A percentile compares a stretch with the other conserved stretches of the same genome.
These are phyloP conservation scores for Drosophila virilis DNA, from an alignment of 1,140 invertebrate species.

Conservation along the genomic window DNA sequence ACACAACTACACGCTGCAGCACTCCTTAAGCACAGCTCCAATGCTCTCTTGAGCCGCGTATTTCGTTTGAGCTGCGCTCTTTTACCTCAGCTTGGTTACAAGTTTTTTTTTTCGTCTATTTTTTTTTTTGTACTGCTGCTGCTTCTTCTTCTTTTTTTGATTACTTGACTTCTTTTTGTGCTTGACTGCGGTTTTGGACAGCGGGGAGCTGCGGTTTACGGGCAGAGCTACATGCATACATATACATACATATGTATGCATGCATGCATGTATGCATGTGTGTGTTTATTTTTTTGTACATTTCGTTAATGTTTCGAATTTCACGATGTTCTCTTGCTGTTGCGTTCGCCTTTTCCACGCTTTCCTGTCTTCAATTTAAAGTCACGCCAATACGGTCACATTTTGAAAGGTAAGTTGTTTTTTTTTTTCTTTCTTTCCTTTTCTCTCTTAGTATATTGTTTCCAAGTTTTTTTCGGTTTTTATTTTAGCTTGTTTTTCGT, in stretches of 20 bases:
- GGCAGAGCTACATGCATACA: not conserved
- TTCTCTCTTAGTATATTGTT: not conserved
- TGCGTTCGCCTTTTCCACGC: constrained; percentile 38
- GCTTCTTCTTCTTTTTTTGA: constrained; percentile 1
- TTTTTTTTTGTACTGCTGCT: constrained; percentile 12
- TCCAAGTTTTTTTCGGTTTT: constrained; percentile 7
- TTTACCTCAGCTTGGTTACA: constrained; percentile 30
- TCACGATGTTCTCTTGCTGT: constrained; percentile 50
- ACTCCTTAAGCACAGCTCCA: not conserved
- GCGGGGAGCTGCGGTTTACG: not conserved
- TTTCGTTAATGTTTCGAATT: constrained; percentile 53
- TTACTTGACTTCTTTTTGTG: constrained; percentile 51
- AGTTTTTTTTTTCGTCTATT: no score
- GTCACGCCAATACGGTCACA: constrained; percentile 29
- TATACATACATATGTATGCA: not conserved
- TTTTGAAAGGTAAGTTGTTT: constrained; percentile 46
- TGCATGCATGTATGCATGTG: not conserved
- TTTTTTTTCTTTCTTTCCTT: constrained; percentile 16
- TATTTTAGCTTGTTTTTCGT: not conserved
- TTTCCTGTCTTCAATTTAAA: constrained; percentile 52
- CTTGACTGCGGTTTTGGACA: constrained; percentile 4
- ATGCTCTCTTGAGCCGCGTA: constrained; percentile 25
- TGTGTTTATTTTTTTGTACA: constrained; percentile 19
- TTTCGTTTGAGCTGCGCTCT: constrained; percentile 30
- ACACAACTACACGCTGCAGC: not conserved